These are phyloP conservation scores for Symphodus melops DNA, from an alignment of 2,113 vertebrate genomes.

Conservation along the genomic window DNA sequence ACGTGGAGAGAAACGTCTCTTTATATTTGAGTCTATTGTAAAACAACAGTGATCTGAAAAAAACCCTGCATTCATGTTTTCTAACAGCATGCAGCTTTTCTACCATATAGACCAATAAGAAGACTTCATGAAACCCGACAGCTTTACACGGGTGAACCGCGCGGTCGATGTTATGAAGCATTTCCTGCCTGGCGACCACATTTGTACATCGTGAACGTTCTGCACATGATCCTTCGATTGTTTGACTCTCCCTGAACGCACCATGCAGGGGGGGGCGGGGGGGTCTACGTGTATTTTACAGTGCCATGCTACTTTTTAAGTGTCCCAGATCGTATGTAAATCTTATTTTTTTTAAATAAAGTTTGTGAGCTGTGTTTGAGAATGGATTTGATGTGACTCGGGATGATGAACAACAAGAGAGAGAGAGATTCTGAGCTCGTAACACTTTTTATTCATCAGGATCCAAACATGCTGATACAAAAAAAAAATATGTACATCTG, in stretches of 20 bases:
- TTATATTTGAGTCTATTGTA: neutral
- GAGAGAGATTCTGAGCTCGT: conserved; percentile 9
- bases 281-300: conserved; percentile 48
- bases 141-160: conserved; percentile 19
- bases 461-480: conserved; percentile 68
- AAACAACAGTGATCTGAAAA: neutral
- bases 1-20: neutral
- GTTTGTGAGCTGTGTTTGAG: conserved; percentile 55
- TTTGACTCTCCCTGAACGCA: conserved; percentile 33
- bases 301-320: conserved; percentile 66
- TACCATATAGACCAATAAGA: neutral
- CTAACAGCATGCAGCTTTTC: conserved; percentile 36
- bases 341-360: conserved; percentile 83
- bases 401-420: neutral
- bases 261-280: neutral
- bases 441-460: conserved; percentile 60
- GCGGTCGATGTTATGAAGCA: conserved; percentile 36
- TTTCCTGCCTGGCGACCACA: conserved; percentile 27
- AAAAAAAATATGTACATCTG: conserved; percentile 79
- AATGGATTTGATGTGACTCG: neutral
- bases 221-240: conserved; percentile 48
- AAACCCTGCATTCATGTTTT: conserved; percentile 10
- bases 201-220: conserved; percentile 44
- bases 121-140: neutral
- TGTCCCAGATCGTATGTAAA: conserved; percentile 73